Conservation (phyloP, 2,888 invertebrate genomes). For the Laspeyria flexula region DNA sequence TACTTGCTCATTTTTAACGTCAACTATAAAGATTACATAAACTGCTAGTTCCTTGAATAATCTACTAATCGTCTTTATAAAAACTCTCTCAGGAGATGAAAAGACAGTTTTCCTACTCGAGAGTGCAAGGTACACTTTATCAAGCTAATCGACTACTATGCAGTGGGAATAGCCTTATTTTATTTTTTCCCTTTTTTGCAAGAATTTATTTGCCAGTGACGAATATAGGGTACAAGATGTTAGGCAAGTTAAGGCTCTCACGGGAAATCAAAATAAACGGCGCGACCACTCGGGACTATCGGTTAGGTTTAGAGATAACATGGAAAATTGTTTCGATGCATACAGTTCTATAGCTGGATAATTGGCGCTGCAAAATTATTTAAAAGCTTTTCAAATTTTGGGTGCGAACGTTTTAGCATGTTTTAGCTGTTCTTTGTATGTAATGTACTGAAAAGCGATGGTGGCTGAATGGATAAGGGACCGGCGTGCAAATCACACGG, state of each 20-base stretch:
- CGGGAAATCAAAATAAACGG: conserved; percentile 27
- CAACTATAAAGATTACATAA: too few species aligned
- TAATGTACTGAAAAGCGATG: too few species aligned
- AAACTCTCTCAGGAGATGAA: neutral
- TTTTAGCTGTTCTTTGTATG: too few species aligned
- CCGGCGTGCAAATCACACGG: too few species aligned
- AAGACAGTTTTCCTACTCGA: neutral
- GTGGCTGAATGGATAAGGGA: too few species aligned
- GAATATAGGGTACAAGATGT: conserved; percentile 4
- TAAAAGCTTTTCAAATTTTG: too few species aligned
- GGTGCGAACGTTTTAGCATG: too few species aligned
- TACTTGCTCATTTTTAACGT: too few species aligned
- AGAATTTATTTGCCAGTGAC: conserved; percentile 5
- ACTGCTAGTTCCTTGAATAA: neutral
- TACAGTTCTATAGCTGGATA: too few species aligned
- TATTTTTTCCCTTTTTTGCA: neutral
- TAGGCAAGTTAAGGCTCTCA: conserved; percentile 3
- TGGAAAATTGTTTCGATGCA: too few species aligned
- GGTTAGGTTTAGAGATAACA: conserved; percentile 12
- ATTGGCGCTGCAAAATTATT: too few species aligned
- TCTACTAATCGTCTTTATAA: neutral
- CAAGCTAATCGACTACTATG: neutral
- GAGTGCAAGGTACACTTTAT: too few species aligned
- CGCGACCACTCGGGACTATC: conserved; percentile 1
- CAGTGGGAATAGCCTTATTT: neutral